phyloP scores from a whole-genome alignment of 2,888 invertebrate genomes.

The Cheilosia variabilis region DNA sequence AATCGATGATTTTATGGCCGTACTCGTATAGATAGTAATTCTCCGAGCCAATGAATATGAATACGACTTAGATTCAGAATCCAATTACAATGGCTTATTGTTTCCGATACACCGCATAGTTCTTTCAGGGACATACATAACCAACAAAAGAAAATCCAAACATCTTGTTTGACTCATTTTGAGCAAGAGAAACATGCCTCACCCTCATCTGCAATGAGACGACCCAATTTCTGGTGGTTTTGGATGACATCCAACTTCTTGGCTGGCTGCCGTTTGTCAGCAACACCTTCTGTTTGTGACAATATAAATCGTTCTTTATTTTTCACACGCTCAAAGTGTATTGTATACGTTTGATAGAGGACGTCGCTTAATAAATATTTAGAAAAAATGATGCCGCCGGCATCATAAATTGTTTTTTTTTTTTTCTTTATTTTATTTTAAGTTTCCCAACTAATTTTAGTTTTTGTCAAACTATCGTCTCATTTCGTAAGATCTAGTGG shows the following conservation, averaged over 20 bases:
- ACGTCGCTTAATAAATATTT: neutral
- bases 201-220: constrained; percentile 10
- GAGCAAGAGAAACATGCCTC: neutral
- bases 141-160: neutral
- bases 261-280: constrained; percentile 54
- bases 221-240: constrained; percentile 15
- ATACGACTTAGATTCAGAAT: neutral
- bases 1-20: too few species aligned
- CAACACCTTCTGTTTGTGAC: constrained; percentile 54
- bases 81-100: neutral
- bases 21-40: too few species aligned
- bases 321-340: neutral
- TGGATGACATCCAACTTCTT: constrained; percentile 40
- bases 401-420: neutral
- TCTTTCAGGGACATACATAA: neutral
- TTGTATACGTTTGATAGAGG: neutral
- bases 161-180: neutral
- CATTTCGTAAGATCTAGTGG: neutral
- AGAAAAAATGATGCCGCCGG: neutral
- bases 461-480: neutral
- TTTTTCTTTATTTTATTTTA: neutral
- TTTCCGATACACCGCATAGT: neutral
- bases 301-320: constrained; percentile 39
- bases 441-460: neutral
- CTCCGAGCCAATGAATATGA: neutral